These are phyloP conservation scores for Drosophila mimica DNA, from an alignment of 2,888 invertebrate species.

Conservation along the genomic window DNA sequence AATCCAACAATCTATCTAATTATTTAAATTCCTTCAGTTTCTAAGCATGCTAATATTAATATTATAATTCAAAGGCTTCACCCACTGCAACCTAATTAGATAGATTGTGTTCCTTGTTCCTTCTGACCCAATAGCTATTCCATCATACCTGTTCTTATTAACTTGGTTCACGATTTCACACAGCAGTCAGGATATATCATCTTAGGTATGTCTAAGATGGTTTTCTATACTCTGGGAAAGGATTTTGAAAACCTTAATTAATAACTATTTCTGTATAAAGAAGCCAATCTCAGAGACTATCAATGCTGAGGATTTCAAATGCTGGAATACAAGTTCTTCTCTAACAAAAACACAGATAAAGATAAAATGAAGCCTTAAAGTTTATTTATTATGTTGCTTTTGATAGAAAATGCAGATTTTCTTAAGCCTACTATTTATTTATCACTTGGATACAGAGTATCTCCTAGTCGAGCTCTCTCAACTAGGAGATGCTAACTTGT, in stretches of 20 bases:
- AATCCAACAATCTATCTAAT: too few species aligned
- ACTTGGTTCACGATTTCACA: neutral
- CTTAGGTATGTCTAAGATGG: neutral
- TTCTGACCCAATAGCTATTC: neutral
- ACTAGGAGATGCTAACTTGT: neutral
- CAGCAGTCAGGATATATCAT: neutral
- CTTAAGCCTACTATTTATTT: neutral
- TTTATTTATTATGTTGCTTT: too few species aligned
- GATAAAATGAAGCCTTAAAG: too few species aligned
- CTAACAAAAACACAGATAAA: too few species aligned
- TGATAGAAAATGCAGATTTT: too few species aligned
- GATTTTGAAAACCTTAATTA: neutral
- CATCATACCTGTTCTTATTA: neutral
- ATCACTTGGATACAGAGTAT: slow-evolving; percentile 20
- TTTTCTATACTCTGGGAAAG: too few species aligned
- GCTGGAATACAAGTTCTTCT: too few species aligned
- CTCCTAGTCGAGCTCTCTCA: neutral
- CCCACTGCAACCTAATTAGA: neutral
- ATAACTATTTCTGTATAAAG: rapidly evolving
- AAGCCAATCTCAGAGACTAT: neutral
- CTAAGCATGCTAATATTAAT: neutral
- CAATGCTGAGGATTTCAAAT: neutral
- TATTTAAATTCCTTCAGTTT: neutral
- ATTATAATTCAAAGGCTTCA: neutral
- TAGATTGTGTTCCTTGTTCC: too few species aligned